Percentiles rank a stretch among this genome's conserved stretches.
Conservation (phyloP, 2,113 vertebrate genomes). For the Misgurnus anguillicaudatus region DNA sequence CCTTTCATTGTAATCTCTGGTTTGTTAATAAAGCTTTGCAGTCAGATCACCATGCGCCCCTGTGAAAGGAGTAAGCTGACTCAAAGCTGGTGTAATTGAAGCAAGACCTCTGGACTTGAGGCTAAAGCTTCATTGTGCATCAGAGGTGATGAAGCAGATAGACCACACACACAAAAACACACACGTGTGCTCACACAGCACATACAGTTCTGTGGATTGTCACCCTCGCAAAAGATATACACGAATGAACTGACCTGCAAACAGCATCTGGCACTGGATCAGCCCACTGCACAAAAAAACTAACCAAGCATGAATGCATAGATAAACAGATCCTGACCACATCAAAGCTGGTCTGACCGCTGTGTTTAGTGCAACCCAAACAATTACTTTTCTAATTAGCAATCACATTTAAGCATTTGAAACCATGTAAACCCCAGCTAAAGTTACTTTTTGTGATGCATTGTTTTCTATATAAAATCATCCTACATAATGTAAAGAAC, state of each 20-base stretch:
- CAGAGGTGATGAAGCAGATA: conserved; percentile 31
- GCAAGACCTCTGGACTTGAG: conserved; percentile 61
- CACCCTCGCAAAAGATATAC: background rate
- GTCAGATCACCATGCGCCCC: conserved; percentile 54
- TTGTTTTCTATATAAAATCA: no score
- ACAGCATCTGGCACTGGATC: conserved; percentile 18
- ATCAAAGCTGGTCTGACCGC: background rate
- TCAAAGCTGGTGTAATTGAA: conserved; percentile 60
- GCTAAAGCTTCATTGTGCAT: conserved; percentile 31
- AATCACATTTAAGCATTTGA: conserved; percentile 2
- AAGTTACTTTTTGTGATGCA: no score
- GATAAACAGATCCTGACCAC: conserved; percentile 20
- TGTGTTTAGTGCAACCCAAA: background rate
- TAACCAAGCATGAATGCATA: conserved; percentile 4
- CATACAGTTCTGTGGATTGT: conserved; percentile 28
- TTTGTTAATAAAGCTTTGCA: conserved; percentile 60
- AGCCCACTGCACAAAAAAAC: background rate
- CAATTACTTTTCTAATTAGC: background rate
- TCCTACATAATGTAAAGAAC: no score
- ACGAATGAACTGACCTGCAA: conserved; percentile 33
- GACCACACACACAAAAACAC: conserved; percentile 63
- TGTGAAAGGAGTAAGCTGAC: conserved; percentile 65
- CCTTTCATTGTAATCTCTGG: conserved; percentile 62
- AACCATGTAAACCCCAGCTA: background rate
- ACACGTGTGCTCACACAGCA: conserved; percentile 8